Conservation (phyloP, 2,113 vertebrate species). For the Hoplias malabaricus region DNA sequence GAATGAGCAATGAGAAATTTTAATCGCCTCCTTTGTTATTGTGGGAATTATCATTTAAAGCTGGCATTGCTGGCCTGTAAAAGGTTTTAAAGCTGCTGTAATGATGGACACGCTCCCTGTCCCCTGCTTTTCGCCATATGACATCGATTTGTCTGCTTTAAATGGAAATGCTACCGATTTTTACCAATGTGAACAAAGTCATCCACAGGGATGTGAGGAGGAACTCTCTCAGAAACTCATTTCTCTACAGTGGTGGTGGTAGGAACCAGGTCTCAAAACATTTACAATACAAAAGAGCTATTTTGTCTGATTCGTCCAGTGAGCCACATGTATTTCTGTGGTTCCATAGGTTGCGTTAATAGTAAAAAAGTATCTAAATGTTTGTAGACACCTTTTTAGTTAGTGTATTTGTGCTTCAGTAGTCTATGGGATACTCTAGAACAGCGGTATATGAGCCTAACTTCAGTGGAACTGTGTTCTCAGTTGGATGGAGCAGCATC, state of each 20-base stretch:
- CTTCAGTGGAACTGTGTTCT: too few species aligned
- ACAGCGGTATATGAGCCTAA: too few species aligned
- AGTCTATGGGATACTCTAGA: too few species aligned
- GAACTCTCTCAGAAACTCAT: not conserved
- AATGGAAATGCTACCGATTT: not conserved
- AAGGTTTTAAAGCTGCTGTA: not conserved
- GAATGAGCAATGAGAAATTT: conserved; percentile 23
- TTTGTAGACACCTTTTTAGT: too few species aligned
- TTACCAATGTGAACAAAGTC: not conserved
- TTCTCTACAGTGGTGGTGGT: not conserved
- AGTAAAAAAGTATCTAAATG: too few species aligned
- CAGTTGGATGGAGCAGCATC: too few species aligned
- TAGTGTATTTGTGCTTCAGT: too few species aligned
- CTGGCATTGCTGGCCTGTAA: not conserved
- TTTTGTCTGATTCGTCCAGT: not conserved
- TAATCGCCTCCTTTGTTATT: conserved; percentile 7
- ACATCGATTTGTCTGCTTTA: not conserved
- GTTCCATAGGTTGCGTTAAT: too few species aligned
- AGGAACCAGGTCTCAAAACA: too few species aligned
- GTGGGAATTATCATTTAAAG: conserved; percentile 7
- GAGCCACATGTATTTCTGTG: not conserved
- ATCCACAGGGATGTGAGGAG: not conserved
- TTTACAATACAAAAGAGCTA: too few species aligned
- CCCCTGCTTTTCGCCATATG: not conserved
- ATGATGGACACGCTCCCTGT: not conserved